Evolutionary conservation across 2,888 invertebrate species (phyloP).

Genomic region (Lamellibrachia columna): DNA sequence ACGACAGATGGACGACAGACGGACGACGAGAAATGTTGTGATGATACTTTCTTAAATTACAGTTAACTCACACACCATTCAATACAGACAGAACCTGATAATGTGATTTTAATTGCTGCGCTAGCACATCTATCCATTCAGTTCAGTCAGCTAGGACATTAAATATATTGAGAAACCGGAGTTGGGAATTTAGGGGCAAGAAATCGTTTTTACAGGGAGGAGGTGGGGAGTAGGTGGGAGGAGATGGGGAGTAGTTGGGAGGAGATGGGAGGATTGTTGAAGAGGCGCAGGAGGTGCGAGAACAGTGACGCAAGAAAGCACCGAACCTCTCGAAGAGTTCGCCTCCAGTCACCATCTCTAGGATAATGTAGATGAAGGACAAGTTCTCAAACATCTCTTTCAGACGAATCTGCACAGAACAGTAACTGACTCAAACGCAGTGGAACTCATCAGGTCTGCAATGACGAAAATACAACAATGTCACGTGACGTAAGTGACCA

Average conservation of each 20-base stretch:
- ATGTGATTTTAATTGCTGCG: no score
- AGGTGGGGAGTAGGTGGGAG: no score
- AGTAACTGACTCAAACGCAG: not conserved
- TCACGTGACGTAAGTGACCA: no score
- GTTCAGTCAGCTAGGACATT: no score
- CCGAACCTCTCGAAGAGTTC: slow-evolving; percentile 64
- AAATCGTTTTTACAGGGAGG: no score
- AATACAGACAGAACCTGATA: no score
- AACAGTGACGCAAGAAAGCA: not conserved
- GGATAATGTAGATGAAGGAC: slow-evolving; percentile 53
- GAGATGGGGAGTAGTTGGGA: not conserved
- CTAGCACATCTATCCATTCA: no score
- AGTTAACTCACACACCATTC: no score
- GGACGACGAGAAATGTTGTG: not conserved
- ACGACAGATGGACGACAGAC: not conserved
- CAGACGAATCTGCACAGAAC: slow-evolving; percentile 54
- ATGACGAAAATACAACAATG: no score
- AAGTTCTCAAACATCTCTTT: slow-evolving; percentile 62
- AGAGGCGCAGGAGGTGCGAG: not conserved
- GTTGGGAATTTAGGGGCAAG: no score
- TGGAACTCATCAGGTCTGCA: no score
- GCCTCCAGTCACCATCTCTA: slow-evolving; percentile 63
- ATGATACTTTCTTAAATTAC: not conserved
- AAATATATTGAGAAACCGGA: no score
- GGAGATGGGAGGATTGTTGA: not conserved